Evolutionary conservation across 2,888 invertebrate genomes (phyloP).

Genomic region (Cheilosia pagana): DNA sequence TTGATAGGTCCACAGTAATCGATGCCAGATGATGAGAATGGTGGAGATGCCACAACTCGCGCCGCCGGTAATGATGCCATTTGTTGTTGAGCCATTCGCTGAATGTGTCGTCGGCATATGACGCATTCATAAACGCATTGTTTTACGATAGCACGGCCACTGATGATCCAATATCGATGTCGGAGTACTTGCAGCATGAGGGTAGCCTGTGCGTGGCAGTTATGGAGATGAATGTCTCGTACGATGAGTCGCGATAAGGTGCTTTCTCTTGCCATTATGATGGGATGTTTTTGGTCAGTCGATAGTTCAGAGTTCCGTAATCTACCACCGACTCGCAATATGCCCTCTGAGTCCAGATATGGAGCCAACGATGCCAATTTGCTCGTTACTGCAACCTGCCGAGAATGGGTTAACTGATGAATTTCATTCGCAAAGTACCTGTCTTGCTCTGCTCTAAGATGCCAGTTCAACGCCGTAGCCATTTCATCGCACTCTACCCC

Average conservation of each 20-base stretch:
- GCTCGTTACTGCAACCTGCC: no score
- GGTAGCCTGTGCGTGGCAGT: slow-evolving; percentile 15
- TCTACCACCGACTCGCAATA: no score
- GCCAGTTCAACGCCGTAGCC: no score
- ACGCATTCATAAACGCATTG: slow-evolving; percentile 16
- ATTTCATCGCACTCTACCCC: no score
- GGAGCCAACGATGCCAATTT: no score
- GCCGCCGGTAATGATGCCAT: slow-evolving; percentile 18
- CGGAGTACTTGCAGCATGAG: slow-evolving; percentile 25
- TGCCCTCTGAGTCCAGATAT: no score
- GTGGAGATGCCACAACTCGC: slow-evolving; percentile 12
- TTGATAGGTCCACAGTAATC: slow-evolving; percentile 16
- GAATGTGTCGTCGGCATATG: slow-evolving; percentile 16
- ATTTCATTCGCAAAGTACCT: no score
- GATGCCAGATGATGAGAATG: slow-evolving; percentile 9
- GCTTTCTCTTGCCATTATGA: slow-evolving; percentile 13
- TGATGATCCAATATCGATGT: slow-evolving; percentile 23
- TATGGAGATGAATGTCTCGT: slow-evolving; percentile 14
- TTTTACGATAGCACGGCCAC: slow-evolving; percentile 18
- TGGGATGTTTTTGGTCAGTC: no score
- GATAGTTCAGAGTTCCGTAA: no score
- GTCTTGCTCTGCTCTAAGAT: no score
- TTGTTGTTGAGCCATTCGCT: slow-evolving; percentile 19
- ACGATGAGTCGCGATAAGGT: slow-evolving; percentile 23
- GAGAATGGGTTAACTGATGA: no score